Conservation (phyloP, 2,113 vertebrate genomes). For the Holacanthus passer region DNA sequence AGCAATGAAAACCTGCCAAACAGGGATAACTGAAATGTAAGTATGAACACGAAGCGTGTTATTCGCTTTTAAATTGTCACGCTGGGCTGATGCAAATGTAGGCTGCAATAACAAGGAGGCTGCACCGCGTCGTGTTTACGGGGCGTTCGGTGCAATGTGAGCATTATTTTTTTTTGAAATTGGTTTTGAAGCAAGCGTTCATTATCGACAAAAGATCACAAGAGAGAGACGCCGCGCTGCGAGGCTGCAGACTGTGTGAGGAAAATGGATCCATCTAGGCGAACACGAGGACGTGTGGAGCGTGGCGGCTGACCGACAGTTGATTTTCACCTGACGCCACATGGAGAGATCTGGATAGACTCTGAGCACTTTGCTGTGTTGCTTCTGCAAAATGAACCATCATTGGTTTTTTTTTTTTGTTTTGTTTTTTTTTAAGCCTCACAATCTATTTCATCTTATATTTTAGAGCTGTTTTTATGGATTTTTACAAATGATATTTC, state of each 20-base stretch:
- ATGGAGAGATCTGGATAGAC: slow-evolving; percentile 46
- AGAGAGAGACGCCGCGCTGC: slow-evolving; percentile 18
- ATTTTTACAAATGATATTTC: background rate
- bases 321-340: slow-evolving; percentile 61
- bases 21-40: slow-evolving; percentile 23
- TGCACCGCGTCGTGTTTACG: background rate
- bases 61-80: slow-evolving; percentile 19
- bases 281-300: slow-evolving; percentile 62
- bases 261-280: slow-evolving; percentile 40
- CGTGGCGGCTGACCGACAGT: slow-evolving; percentile 58
- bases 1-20: slow-evolving; percentile 27
- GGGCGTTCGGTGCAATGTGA: background rate
- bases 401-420: background rate
- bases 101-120: slow-evolving; percentile 3
- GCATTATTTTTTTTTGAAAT: slow-evolving; percentile 20
- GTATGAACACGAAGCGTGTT: slow-evolving; percentile 21
- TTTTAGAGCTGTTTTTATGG: background rate
- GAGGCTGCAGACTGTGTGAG: slow-evolving; percentile 23
- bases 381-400: background rate
- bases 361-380: slow-evolving; percentile 33
- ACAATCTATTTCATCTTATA: background rate
- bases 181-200: slow-evolving; percentile 19
- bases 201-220: slow-evolving; percentile 50
- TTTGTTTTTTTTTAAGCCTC: background rate
- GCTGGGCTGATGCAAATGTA: background rate